Conservation (phyloP, 2,888 invertebrate species). For the Oegoconia quadripuncta region DNA sequence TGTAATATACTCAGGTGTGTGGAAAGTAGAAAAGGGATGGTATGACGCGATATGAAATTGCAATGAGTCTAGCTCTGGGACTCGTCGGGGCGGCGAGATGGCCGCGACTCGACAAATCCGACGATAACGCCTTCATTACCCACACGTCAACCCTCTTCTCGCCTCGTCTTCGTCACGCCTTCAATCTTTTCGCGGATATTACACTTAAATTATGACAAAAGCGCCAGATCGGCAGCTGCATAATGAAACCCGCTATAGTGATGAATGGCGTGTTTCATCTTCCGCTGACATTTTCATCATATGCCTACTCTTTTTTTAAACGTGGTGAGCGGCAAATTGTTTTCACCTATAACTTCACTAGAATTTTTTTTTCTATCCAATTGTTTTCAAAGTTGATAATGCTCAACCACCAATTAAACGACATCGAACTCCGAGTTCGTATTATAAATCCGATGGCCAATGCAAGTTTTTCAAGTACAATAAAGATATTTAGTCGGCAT, state of each 20-base stretch:
- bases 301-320: background rate
- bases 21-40: constrained; percentile 36
- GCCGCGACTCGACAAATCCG: constrained; percentile 46
- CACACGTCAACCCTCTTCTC: constrained; percentile 73
- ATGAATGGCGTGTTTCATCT: constrained; percentile 55
- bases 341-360: background rate
- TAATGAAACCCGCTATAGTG: constrained; percentile 54
- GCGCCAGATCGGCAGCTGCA: constrained; percentile 53
- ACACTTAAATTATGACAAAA: constrained; percentile 71
- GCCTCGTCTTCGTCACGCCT: constrained; percentile 57
- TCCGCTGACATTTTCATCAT: constrained; percentile 38
- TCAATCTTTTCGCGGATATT: constrained; percentile 76
- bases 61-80: constrained; percentile 31
- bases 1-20: constrained; percentile 23
- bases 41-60: constrained; percentile 51
- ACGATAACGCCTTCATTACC: constrained; percentile 70
- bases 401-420: too few species aligned
- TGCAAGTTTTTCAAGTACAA: too few species aligned
- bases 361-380: too few species aligned
- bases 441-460: too few species aligned
- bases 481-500: too few species aligned
- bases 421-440: too few species aligned
- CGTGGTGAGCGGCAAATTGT: background rate
- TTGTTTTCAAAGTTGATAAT: too few species aligned
- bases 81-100: constrained; percentile 17